Evolutionary conservation across 2,888 invertebrate genomes (phyloP), one percentile per base, ranked within the genome.

Genomic region (Drosophila niveifrons): DNA sequence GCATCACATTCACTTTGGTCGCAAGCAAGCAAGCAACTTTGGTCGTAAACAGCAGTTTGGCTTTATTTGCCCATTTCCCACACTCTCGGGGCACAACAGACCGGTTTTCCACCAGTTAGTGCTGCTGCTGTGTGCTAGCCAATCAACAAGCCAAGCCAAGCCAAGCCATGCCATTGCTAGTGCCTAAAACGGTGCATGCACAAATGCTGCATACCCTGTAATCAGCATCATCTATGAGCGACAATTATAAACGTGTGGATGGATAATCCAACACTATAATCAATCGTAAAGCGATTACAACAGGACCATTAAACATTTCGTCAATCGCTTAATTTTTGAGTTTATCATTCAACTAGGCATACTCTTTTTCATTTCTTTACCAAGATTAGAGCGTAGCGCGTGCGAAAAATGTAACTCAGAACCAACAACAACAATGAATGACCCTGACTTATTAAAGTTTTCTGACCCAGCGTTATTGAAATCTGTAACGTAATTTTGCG

Each of bases 1-100:
- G 78, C 71, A 79, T 72, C 76, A 77, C 78, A 80, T 79, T 80
- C 81, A 80, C 80, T 80, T 80, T 76, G 59, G 69, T 66, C 66
- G n/a, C 67, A 67, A 75, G 52, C 73, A 47, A 34, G 34, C 34
- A 11, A 23, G 23, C 23, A 23, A 6, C 23, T 23, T 23, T 4
- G 23, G 57, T 68, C 81, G 65, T 72, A 73, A 71, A 64, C 63
- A 36, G 36, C 64, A 73, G 75, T 69, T 73, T 66, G 67, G 71
- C 58, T 75, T 70, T 62, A 77, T 77, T 78, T 80, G 73, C 62
- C 68, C 78, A 80, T 80, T 79, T 79, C 79, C 79, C 79, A 79
- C 79, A 78, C 78, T 72, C 64, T 61, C 64, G 53, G 34, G 47
- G 44, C 41, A 44, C 28, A 47, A 28, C 53, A 77, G 74, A 79